Evolutionary conservation across 2,113 vertebrate genomes (phyloP).

Genomic region (Hassar affinis): DNA sequence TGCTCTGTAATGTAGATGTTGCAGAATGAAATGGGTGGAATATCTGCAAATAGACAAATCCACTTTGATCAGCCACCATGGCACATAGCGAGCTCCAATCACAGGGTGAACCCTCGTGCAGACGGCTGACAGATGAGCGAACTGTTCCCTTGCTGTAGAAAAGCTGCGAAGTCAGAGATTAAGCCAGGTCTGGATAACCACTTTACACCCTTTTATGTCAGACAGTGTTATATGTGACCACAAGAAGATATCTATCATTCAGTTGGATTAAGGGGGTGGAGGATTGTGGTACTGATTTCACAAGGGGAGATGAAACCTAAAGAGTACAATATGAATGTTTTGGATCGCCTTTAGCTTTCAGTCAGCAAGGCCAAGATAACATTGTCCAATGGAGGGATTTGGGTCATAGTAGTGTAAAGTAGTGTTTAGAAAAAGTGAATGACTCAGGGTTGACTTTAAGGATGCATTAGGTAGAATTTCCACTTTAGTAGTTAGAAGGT

Average conservation of each 20-base stretch:
- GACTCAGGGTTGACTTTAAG: neutral
- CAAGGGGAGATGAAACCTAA: neutral
- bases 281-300: neutral
- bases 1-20: neutral
- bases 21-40: neutral
- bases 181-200: constrained; percentile 8
- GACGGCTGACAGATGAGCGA: neutral
- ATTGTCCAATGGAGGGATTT: neutral
- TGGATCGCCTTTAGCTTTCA: neutral
- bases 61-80: neutral
- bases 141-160: neutral
- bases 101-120: neutral
- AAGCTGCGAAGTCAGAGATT: constrained; percentile 41
- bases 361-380: neutral
- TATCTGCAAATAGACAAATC: neutral
- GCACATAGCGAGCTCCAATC: neutral
- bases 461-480: neutral
- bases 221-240: constrained; percentile 25
- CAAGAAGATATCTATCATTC: constrained; percentile 3
- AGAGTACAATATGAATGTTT: neutral
- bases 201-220: neutral
- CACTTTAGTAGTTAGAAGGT: neutral
- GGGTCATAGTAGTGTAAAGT: neutral
- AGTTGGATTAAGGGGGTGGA: constrained; percentile 7
- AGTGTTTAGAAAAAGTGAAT: neutral